Base-by-base conservation (phyloP, 1,140 invertebrate genomes). In the Leptinotarsa lineolata region DNA sequence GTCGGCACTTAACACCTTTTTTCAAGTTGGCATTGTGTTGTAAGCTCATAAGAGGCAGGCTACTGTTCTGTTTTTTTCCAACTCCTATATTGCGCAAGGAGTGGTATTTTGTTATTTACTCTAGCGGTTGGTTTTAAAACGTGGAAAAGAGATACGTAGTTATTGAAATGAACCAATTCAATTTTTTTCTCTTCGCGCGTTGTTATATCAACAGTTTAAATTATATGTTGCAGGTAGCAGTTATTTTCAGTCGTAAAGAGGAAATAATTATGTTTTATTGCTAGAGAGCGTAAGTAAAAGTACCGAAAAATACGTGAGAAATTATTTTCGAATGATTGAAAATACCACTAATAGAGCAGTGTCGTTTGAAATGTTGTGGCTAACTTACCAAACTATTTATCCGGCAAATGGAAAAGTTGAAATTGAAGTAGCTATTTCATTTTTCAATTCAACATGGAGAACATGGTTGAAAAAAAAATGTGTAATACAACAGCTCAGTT, bases 191-290 rank as follows among this genome's bases (percentile, higher is more conserved):
- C 20, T 54, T 24, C 30, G 22, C 39, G 39, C 67, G 20, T 68
- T 45, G 67, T 68, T 68, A 68, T 45, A 68, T 45, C 54, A 68
- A 68, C 67, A 68, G 46, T 46, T 68, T 21, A 68, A 68, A 68
- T 68, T 68, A 68, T 68, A 68, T 21, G 39, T 44, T 39, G n/a
- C 39, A 21, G 67, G 44, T 20, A 63, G 61, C 44, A 45, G 64
- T 66, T 58, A 68, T 54, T 68, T 68, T 24, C 67, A 45, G 5
- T 45, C 16, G 65, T 67, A 44, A 67, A 67, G 67, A 68, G 67
- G 20, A 68, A 68, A 68, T 48, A 68, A 54, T 68, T 68, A 68
- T 21, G 15, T 46, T 58, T 68, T 24, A n/a, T 54, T 54, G 44
- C 67, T 24, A 18, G 21, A 68, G 46, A 54, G 20, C 46, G 54